Evolutionary conservation across 1,140 invertebrate genomes (phyloP).

Genomic region (Drosophila kanapiae): DNA sequence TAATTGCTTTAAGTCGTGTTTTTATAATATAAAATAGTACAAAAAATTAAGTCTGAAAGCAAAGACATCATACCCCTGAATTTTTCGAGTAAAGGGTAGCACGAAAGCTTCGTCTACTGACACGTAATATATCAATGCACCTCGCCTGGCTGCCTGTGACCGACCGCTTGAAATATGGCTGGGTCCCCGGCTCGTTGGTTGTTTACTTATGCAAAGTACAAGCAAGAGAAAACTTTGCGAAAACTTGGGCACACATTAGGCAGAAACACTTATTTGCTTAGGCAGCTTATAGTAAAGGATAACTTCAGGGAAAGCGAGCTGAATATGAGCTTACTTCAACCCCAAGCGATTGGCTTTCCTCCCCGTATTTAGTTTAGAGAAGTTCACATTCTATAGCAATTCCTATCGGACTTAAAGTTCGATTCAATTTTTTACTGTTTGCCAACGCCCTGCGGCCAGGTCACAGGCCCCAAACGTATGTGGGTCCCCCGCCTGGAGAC

Average conservation of each 20-base stretch:
- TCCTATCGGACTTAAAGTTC: conserved; percentile 58
- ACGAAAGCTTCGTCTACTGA: conserved; percentile 45
- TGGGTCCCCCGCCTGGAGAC: conserved; percentile 48
- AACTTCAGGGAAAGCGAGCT: neutral
- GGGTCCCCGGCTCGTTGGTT: conserved; percentile 31
- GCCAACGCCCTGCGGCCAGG: conserved; percentile 59
- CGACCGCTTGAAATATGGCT: conserved; percentile 68
- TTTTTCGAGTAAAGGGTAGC: conserved; percentile 12
- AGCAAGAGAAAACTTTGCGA: conserved; percentile 46
- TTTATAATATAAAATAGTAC: neutral
- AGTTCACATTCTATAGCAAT: neutral
- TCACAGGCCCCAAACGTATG: conserved; percentile 39
- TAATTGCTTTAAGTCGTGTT: neutral
- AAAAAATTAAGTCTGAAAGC: no score
- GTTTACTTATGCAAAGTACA: conserved; percentile 59
- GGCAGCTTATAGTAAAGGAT: conserved; percentile 29
- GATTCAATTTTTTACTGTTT: conserved; percentile 72
- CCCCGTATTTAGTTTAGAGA: conserved; percentile 5
- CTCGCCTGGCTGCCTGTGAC: conserved; percentile 35
- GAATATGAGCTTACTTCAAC: conserved; percentile 22
- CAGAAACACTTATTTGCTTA: conserved; percentile 69
- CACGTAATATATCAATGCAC: conserved; percentile 82
- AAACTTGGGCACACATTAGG: conserved; percentile 67
- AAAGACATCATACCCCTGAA: neutral
- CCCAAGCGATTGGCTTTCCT: neutral